A percentile compares a stretch with the other conserved stretches of the same genome.
Evolutionary conservation across 1,140 invertebrate species (phyloP).

Genomic region (Grapholita molesta): DNA sequence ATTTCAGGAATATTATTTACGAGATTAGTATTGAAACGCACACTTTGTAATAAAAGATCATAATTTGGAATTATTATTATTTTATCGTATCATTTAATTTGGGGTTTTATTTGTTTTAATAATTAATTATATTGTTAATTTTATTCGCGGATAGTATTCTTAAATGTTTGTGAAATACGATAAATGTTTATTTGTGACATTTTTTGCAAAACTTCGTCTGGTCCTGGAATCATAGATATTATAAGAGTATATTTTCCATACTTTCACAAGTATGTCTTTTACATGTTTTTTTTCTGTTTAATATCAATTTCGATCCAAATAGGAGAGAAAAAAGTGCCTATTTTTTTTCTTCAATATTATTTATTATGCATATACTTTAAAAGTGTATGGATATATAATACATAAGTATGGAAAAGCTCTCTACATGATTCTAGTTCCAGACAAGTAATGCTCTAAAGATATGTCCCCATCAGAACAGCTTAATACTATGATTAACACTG

Average conservation of each 20-base stretch:
- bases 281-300: too few relatives aligned
- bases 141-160: not conserved
- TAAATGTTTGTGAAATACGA: not conserved
- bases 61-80: not conserved
- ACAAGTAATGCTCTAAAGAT: not conserved
- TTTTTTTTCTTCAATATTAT: too few relatives aligned
- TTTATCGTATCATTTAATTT: not conserved
- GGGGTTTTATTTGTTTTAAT: not conserved
- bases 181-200: not conserved
- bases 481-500: not conserved
- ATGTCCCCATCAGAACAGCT: not conserved
- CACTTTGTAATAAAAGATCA: too few relatives aligned
- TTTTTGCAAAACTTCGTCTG: not conserved
- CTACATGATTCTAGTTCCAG: not conserved
- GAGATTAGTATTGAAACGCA: too few relatives aligned
- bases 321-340: too few relatives aligned
- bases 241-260: not conserved
- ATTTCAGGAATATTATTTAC: not conserved
- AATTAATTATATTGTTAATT: not conserved
- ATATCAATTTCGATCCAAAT: too few relatives aligned
- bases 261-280: not conserved
- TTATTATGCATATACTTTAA: too few relatives aligned
- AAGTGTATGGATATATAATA: not conserved
- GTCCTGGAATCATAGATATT: not conserved
- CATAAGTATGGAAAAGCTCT: not conserved